Evolutionary conservation across 2,797 vertebrate genomes (phyloP), one percentile per base, ranked within the genome.

Genomic region (Ispidina picta): DNA sequence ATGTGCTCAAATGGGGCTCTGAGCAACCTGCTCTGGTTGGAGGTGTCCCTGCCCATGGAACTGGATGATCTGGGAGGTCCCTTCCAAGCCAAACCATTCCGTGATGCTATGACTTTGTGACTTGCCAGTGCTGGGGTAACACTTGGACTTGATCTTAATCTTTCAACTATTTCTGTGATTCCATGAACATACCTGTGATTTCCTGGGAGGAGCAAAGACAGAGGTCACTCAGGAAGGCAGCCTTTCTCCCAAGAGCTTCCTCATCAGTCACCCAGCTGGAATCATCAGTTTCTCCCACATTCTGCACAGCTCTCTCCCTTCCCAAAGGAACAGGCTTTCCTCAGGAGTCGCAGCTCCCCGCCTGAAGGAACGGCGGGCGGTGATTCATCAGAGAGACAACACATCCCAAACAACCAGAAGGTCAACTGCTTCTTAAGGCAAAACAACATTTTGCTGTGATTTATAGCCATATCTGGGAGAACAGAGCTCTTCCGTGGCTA

Each of bases 371-470:
- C 2, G 35, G 54, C 21, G 74, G 91, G 90, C 90, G 71, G 54
- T 88, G 94, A 93, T 94, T 94, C 92, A 95, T 91, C 89, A 79
- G 77, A 64, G 70, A 93, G 94, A 94, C 92, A 95, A 52, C 87
- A 29, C 70, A 18, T 70, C 91, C 89, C 85, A 92, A 95, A 94
- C 89, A 95, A 86, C 83, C 12, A 10, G 41, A 89, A 93, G 93
- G 92, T 95, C 94, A 94, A 89, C 92, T 44, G 6, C 90, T 94
- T 76, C 94, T 96, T 89, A 95, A 95, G 93, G 95, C 93, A 88
- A 86, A 94, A 92, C 77, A 49, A 49, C 94, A 91, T 89, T 96
- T 46, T 79, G 91, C 76, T 68, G 56, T 81, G 89, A 94, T 88
- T 90, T 89, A 79, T 37, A 15, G 73, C 85, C 52, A 2, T 80